Evolutionary conservation across 1,140 invertebrate genomes (phyloP), one percentile per base, ranked within the genome.

Genomic region (Heliothis virescens): DNA sequence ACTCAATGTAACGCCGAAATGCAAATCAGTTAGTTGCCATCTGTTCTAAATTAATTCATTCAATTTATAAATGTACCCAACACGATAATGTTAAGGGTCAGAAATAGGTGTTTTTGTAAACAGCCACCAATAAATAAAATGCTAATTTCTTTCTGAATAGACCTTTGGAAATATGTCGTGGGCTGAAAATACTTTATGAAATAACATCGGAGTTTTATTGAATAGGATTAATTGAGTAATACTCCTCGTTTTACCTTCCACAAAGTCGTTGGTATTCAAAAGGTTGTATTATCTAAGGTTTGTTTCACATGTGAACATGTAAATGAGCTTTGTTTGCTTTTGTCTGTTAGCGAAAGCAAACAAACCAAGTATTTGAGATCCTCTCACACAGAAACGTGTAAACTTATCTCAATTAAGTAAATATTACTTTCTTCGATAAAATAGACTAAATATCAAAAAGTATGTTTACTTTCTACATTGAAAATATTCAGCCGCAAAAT

Each of bases 11-110:
- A 26, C 41, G 21, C 65, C 65, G 62, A 55, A 72, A 79, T 71
- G 65, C 65, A 53, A 71, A 65, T 79, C 53, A 73, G 50, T 57
- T 41, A 79, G 29, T 71, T 72, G 72, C 53, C 77, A 60, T 71
- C 41, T 79, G 67, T 79, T 79, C 13, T 34, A 48, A 69, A 67
- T 69, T 50, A 79, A 72, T 50, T 79, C 72, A 72, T 79, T 79
- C 55, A 57, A 52, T 60, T 57, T 73, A 50, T 57, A 29, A 57
- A 29, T 26, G 63, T 57, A 71, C 67, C 9, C 13, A 34, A 29
- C 7, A 34, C 5, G 53, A 29, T 52, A 69, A 52, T 52, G 65
- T 41, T 41, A 41, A 11, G n/a, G 60, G 60, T 21, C 59, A 50
- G 16, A 47, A 41, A 10, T 67, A 12, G 16, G 21, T 47, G 63